A percentile compares a stretch with the other conserved stretches of the same genome.
These are phyloP conservation scores for Theocolax elegans DNA, from an alignment of 1,140 invertebrate species.

Conservation along the genomic window DNA sequence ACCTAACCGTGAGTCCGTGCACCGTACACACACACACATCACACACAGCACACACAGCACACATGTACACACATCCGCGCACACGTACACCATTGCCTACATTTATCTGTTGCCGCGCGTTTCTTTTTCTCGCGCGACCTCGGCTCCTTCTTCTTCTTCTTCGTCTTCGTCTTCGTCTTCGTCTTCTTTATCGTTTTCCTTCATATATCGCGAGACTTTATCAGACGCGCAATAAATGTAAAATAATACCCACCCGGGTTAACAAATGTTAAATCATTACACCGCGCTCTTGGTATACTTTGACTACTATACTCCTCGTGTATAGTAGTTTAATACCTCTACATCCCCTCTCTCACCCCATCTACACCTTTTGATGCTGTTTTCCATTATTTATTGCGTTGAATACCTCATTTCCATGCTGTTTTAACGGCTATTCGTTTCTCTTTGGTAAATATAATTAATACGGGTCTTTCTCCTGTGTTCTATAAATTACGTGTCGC, in stretches of 20 bases:
- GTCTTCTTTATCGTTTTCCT: constrained; percentile 22
- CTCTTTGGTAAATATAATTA: neutral
- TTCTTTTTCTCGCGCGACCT: neutral
- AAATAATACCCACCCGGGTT: neutral
- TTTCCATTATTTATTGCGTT: constrained; percentile 23
- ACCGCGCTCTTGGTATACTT: constrained; percentile 1
- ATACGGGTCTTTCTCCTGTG: neutral
- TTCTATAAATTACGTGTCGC: neutral
- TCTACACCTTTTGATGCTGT: neutral
- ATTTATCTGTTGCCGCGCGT: neutral
- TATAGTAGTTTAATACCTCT: no score
- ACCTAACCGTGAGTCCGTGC: constrained; percentile 53
- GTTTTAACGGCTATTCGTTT: neutral
- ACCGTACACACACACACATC: neutral
- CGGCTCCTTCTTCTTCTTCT: constrained; percentile 6
- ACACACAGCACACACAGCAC: neutral
- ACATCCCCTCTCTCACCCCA: no score
- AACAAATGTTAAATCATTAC: constrained; percentile 21
- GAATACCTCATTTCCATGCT: neutral
- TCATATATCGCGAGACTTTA: constrained; percentile 20
- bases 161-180: constrained; percentile 13
- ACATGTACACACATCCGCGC: neutral
- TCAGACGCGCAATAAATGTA: constrained; percentile 25
- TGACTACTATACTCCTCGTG: no score
- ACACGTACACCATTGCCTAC: neutral